phyloP scores from a whole-genome alignment of 2,113 vertebrate species.

The Callionymus lyra region DNA sequence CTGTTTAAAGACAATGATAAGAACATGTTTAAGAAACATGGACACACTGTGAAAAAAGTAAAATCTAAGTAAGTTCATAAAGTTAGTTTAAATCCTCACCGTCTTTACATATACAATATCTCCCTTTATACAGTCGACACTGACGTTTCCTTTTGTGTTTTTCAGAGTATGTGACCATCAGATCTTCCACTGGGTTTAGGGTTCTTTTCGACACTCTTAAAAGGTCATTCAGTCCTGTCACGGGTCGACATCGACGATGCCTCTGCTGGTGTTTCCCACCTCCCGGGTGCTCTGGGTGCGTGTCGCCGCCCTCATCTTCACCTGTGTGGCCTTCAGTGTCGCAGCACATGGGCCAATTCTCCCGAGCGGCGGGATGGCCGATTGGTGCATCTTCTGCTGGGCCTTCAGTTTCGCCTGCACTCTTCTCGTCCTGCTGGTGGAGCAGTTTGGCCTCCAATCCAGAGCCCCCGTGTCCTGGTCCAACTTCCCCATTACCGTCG shows the following conservation, averaged over 20 bases:
- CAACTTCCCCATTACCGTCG: slow-evolving; percentile 76
- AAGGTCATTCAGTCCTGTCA: too few relatives aligned
- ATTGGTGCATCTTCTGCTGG: slow-evolving; percentile 81
- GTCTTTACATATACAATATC: too few relatives aligned
- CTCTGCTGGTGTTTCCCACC: slow-evolving; percentile 41
- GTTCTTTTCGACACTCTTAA: too few relatives aligned
- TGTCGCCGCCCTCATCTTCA: slow-evolving; percentile 65
- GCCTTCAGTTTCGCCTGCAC: slow-evolving; percentile 74
- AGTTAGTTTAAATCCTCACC: too few relatives aligned
- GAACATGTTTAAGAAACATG: too few relatives aligned
- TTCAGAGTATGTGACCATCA: too few relatives aligned
- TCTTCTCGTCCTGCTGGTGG: slow-evolving; percentile 71
- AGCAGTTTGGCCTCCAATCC: slow-evolving; percentile 59
- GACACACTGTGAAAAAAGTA: too few relatives aligned
- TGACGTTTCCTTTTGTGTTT: too few relatives aligned
- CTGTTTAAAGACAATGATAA: too few relatives aligned
- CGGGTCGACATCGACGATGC: slow-evolving; percentile 36
- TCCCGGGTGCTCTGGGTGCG: slow-evolving; percentile 69
- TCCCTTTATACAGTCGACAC: too few relatives aligned
- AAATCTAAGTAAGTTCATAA: too few relatives aligned
- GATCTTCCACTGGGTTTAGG: too few relatives aligned
- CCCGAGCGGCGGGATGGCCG: background rate
- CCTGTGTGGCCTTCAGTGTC: slow-evolving; percentile 72
- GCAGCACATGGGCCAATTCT: slow-evolving; percentile 20
- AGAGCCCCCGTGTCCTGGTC: slow-evolving; percentile 72